Base-by-base conservation (phyloP, 1,140 invertebrate genomes). In the Oryzaephilus surinamensis region DNA sequence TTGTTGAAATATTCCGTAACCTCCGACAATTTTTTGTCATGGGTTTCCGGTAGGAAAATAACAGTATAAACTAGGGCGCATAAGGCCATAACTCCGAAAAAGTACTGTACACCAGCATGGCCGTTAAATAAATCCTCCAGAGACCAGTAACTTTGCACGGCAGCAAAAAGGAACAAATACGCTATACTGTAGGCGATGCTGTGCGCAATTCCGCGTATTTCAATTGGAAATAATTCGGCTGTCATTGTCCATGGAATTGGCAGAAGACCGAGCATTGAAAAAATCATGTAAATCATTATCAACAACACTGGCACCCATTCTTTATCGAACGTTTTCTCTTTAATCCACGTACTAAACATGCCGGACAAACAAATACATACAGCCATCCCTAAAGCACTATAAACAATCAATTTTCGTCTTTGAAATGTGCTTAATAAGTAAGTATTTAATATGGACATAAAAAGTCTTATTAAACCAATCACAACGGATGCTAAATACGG, bases 1-100 rank as follows among this genome's bases (percentile, higher is more conserved):
- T 63, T 55, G 3, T 64, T 50, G 47, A 74, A 74, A 44, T 74
- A 73, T 11, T 68, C 63, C 46, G 74, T 66, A 41, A 84, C 81
- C 51, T 82, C 77, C 4, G 69, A 69, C 1, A 81, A 58, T 35
- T 71, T 72, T 52, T 73, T 77, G 8, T 67, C 70, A 53, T 81
- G 79, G 1, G 80, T 84, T 58, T 84, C 80, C 0, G 80, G 80
- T 6, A 83, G 61, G 45, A 75, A 64, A 10, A 79, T 46, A 36
- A 68, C 70, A 7, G 75, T 73, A 49, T 76, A 78, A 2, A 72
- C 45, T 0, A 66, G 13, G 2, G 73, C 68, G 0, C 69, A 46
- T 2, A 77, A 42, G 1, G 76, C 74, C 27, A 81, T 56, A 0
- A 63, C 69, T 2, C 79, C 66, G 59, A 84, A 86, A 36, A 82